Evolutionary conservation across 1,140 invertebrate species (phyloP).

Genomic region (Bradynema listronoti): DNA sequence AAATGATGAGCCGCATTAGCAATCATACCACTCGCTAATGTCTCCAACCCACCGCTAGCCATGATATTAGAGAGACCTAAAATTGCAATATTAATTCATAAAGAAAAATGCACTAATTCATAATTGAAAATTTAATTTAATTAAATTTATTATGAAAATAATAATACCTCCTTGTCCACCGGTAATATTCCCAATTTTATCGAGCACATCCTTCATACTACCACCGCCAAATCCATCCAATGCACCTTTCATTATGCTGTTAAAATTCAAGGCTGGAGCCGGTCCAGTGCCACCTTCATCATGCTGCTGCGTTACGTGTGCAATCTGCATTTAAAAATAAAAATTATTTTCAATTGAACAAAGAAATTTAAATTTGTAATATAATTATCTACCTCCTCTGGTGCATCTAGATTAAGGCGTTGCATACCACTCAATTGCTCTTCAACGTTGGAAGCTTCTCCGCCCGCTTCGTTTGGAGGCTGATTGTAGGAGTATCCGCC

Average conservation of each 20-base stretch:
- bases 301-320: conserved; percentile 8
- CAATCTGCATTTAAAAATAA: too few relatives aligned
- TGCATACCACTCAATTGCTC: conserved; percentile 15
- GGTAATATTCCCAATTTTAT: conserved; percentile 31
- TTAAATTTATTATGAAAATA: conserved; percentile 12
- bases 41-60: conserved; percentile 22
- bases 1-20: conserved; percentile 54
- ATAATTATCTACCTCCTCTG: conserved; percentile 15
- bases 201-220: conserved; percentile 35
- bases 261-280: conserved; percentile 9
- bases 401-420: conserved; percentile 6
- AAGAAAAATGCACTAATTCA: too few relatives aligned
- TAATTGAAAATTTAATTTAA: neutral
- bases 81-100: conserved; percentile 16
- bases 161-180: conserved; percentile 30
- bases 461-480: too few relatives aligned
- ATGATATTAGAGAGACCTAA: conserved; percentile 40
- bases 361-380: too few relatives aligned
- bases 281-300: conserved; percentile 5
- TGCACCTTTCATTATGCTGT: conserved; percentile 22
- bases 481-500: neutral
- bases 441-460: neutral
- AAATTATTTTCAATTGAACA: too few relatives aligned
- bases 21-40: conserved; percentile 39
- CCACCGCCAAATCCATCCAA: conserved; percentile 46